phyloP scores from a whole-genome alignment of 2,888 invertebrate genomes.

The Gryllus longicercus region DNA sequence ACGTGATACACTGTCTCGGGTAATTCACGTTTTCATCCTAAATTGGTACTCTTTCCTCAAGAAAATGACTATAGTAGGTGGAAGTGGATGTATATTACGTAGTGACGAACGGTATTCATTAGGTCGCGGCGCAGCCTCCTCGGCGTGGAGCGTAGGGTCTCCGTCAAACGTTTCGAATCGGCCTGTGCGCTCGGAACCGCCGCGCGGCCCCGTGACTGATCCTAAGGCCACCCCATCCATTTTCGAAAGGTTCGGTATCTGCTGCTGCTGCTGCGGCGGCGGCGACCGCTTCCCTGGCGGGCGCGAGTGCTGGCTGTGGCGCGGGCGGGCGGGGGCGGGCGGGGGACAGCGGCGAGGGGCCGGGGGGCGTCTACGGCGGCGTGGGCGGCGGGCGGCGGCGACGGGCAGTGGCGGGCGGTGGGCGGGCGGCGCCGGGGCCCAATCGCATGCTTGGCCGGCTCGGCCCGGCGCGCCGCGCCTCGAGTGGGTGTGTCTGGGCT shows the following conservation, averaged over 20 bases:
- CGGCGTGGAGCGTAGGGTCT: too few species aligned
- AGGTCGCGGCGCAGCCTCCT: too few species aligned
- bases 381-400: not conserved
- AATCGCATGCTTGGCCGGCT: not conserved
- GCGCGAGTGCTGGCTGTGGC: not conserved
- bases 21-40: too few species aligned
- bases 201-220: too few species aligned
- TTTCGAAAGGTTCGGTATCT: constrained; percentile 1
- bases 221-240: not conserved
- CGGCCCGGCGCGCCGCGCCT: not conserved
- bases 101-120: too few species aligned
- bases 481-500: constrained; percentile 6
- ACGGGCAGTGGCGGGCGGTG: not conserved
- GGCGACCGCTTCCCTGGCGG: not conserved
- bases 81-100: too few species aligned
- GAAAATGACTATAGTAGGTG: too few species aligned
- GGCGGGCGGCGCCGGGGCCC: not conserved
- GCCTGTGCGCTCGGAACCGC: too few species aligned
- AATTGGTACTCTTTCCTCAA: too few species aligned
- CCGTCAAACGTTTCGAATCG: too few species aligned
- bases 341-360: not conserved
- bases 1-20: too few species aligned
- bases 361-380: not conserved
- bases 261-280: not conserved
- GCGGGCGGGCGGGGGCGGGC: not conserved